Base-by-base conservation (phyloP, 2,797 vertebrate species). In the Dermochelys coriacea region DNA sequence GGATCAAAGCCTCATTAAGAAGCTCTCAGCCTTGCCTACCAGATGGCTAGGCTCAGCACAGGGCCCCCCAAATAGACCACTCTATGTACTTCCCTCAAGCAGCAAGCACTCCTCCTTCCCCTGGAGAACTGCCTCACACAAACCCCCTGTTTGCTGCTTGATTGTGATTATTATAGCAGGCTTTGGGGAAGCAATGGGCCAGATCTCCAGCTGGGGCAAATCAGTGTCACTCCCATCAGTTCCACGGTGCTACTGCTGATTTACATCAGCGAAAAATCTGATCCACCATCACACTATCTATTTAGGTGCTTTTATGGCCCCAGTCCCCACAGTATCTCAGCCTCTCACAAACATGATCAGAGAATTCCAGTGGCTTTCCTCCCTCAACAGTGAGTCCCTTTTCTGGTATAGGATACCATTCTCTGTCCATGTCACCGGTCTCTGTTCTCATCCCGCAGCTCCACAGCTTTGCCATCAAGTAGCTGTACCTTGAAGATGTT, bases 401-500 rank as follows among this genome's bases (percentile, higher is more conserved):
- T 0, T 0, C 12, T 55, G 11, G 1, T 81, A 4, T 77, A 34
- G 23, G 85, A 37, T 18, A 3, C 31, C 4, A 85, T 87, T 74
- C n/a, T 3, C 4, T 82, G 37, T 37, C 52, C 47, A 5, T 23
- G 71, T 37, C 1, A 31, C 1, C 41, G 12, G 4, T 47, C 85
- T 94, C 27, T 86, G 75, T 84, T 25, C 16, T 2, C 11, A 55
- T 41, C 29, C 88, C 18, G 82, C 71, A 81, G 37, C 2, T 80
- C 41, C 57, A 78, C 34, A 78, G 47, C 21, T 27, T 86, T 93
- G 75, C 6, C 6, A 87, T 86, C 61, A 52, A 84, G n/a, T 71
- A 93, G 18, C 80, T 91, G 75, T 81, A 50, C 93, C 52, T 81
- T 85, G 85, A 94, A 90, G 64, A 92, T 82, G 95, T 81, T 89